These are phyloP conservation scores for Paragorgia papillata DNA, from an alignment of 92 coral and sea anemone genomes.

Conservation along the genomic window DNA sequence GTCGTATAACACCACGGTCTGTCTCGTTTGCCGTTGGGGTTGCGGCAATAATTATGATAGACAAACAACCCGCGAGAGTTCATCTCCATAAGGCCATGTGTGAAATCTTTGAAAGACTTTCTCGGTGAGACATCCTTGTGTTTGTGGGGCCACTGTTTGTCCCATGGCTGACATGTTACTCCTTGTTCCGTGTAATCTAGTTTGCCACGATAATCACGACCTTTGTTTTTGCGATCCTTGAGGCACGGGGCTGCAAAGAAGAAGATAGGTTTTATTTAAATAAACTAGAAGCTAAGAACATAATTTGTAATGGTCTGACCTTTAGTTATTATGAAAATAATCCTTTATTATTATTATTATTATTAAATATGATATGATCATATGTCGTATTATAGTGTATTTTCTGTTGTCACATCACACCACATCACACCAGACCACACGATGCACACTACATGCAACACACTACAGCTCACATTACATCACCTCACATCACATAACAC, in stretches of 20 bases:
- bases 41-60: constrained; percentile 86
- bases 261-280: neutral
- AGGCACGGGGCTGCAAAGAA: constrained; percentile 48
- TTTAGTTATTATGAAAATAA: too few relatives aligned
- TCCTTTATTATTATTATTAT: too few relatives aligned
- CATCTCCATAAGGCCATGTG: constrained; percentile 67
- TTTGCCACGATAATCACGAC: constrained; percentile 78
- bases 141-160: constrained; percentile 85
- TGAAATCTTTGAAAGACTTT: constrained; percentile 43
- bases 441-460: too few relatives aligned
- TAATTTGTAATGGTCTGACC: too few relatives aligned
- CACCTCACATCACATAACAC: too few relatives aligned
- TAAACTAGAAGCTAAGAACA: neutral
- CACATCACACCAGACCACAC: too few relatives aligned
- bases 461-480: too few relatives aligned
- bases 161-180: constrained; percentile 91
- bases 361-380: too few relatives aligned
- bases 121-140: constrained; percentile 56
- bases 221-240: constrained; percentile 66
- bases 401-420: too few relatives aligned
- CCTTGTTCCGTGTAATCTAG: constrained; percentile 85
- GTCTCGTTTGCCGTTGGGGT: constrained; percentile 75
- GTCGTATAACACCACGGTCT: constrained; percentile 99
- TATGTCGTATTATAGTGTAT: too few relatives aligned
- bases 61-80: neutral